Evolutionary conservation across 2,113 vertebrate species (phyloP), one percentile per base, ranked within the genome.

Genomic region (Struthio camelus): DNA sequence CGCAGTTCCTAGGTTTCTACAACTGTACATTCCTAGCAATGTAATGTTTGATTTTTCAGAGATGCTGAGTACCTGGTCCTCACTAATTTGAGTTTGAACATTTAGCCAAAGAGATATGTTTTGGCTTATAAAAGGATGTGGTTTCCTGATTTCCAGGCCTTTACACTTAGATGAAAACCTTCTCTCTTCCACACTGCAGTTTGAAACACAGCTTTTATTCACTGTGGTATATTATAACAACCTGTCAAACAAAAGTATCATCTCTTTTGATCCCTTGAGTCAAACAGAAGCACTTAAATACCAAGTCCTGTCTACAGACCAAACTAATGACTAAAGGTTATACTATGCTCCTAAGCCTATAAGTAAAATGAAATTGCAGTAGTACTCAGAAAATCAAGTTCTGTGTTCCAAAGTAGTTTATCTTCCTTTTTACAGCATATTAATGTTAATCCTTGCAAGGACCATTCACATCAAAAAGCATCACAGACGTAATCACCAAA

Each of bases 221-320:
- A 81, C 46, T 59, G 64, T 6, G 5, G n/a, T 9, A 9, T 61
- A 62, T 81, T 81, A 91, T 61, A 88, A 72, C 67, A 85, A 61
- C 48, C 18, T 20, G 22, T 80, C n/a, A 91, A 71, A 59, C 46
- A 91, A 95, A 73, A 59, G 16, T 56, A 86, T 76, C 79, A n/a
- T 95, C 93, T 95, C 93, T 85, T 97, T 95, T 97, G 93, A 96
- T 91, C 66, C 83, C 64, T 75, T 76, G 71, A 96, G 90, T 93
- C 82, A 85, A 96, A 85, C 53, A 85, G 64, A 94, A 87, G 64
- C 90, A 56, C 79, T 94, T 96, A 93, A 91, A 64, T 80, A 64
- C 66, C 64, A 75, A 90, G 71, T 36, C 51, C 72, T 78, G 84
- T 66, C 77, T 69, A 79, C 32, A 59, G 27, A 85, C 54, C 36